Evolutionary conservation across 2,113 vertebrate genomes (phyloP), one percentile per base, ranked within the genome.

Genomic region (Chaetorhynchus papuensis): DNA sequence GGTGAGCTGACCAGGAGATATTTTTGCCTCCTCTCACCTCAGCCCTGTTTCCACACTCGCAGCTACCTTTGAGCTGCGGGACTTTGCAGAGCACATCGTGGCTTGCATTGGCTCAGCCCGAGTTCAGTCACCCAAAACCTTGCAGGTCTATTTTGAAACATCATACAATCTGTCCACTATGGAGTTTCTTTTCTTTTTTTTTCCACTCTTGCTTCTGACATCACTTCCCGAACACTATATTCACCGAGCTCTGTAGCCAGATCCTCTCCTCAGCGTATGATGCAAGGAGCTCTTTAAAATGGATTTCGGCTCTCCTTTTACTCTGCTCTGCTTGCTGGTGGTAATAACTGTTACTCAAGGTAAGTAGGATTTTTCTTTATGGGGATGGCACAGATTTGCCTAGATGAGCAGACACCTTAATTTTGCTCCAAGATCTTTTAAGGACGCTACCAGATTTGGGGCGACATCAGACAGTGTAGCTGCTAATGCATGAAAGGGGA

Each of bases 221-320:
- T 97, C 97, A 97, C 90, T 97, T 97, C 97, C 97, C 87, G 69
- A 97, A 30, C 12, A 6, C 84, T 96, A 42, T 52, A 89, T 94
- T 94, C 96, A 71, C 96, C 4, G 83, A 94, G 91, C 84, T 83
- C 96, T 83, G 81, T 94, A 97, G 94, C 66, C 90, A 94, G 94
- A 96, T 74, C 19, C 13, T 96, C 90, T 91, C 95, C 86, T 87
- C 95, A 69, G 89, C 95, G 72, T 85, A 95, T 17, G 81, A 96
- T 97, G 69, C 92, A 90, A 94, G 86, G 94, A 92, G 92, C 75
- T 94, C 94, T 87, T 94, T 96, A 95, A 96, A 95, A 97, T 97
- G 97, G 97, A 96, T 96, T 96, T 97, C 92, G 5, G 57, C 91
- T 90, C 75, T 87, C 72, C 89, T 74, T 87, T 96, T 61, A 18